A percentile compares a stretch with the other conserved stretches of the same genome.
Conservation (phyloP, 2,113 vertebrate species). For the Rhea americana region DNA sequence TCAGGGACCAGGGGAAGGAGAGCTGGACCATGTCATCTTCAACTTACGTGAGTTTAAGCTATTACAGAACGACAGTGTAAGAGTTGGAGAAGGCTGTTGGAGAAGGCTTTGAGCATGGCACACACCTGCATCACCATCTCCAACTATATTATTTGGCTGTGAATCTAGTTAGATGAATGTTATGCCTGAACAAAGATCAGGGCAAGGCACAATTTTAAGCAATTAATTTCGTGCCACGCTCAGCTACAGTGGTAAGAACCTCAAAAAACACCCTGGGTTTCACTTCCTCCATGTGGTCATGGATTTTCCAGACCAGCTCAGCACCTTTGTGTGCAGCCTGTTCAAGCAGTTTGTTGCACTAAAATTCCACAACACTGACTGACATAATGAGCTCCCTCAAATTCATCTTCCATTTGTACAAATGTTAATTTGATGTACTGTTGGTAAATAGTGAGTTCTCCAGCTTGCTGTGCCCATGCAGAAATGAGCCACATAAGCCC, state of each 20-base stretch:
- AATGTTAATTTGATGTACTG: background rate
- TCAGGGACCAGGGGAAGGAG: background rate
- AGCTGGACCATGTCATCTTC: background rate
- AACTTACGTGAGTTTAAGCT: background rate
- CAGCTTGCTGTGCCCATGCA: background rate
- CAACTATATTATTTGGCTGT: background rate
- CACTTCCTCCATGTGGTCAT: background rate
- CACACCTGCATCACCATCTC: background rate
- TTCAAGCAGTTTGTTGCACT: background rate
- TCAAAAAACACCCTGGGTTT: slow-evolving; percentile 23
- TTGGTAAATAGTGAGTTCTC: background rate
- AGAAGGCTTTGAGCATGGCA: background rate
- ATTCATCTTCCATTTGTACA: background rate
- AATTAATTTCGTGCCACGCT: background rate
- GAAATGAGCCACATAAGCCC: background rate
- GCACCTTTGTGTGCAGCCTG: background rate
- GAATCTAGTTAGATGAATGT: background rate
- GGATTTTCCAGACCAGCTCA: slow-evolving; percentile 45
- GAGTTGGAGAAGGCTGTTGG: background rate
- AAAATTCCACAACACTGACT: background rate
- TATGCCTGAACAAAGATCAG: background rate
- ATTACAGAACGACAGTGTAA: background rate
- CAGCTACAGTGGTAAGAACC: background rate
- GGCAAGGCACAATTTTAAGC: background rate
- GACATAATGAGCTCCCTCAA: background rate